Conservation (phyloP, 2,888 invertebrate genomes). For the Piscicola geometra region DNA sequence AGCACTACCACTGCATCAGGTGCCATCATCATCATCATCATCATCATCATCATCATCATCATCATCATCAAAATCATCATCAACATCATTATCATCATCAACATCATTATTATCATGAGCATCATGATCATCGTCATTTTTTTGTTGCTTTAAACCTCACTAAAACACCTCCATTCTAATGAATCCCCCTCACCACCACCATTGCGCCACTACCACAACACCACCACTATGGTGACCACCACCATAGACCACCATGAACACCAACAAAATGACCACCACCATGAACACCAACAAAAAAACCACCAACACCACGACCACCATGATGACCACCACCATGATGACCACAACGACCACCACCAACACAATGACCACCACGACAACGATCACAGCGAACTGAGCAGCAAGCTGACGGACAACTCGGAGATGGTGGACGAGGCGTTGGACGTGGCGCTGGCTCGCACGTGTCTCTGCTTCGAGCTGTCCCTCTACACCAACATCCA, state of each 20-base stretch:
- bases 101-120: constrained; percentile 15
- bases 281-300: background rate
- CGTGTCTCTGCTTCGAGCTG: constrained; percentile 70
- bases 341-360: too few relatives aligned
- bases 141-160: background rate
- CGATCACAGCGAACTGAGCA: constrained; percentile 67
- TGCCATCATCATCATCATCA: background rate
- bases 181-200: background rate
- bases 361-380: background rate
- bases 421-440: constrained; percentile 85
- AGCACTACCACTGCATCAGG: constrained; percentile 80
- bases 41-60: constrained; percentile 15
- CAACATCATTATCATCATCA: background rate
- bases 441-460: constrained; percentile 75
- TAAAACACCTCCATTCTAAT: background rate
- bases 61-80: constrained; percentile 14
- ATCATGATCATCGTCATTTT: background rate
- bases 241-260: background rate
- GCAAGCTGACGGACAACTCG: constrained; percentile 81
- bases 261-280: constrained; percentile 7
- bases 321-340: too few relatives aligned
- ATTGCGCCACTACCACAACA: too few relatives aligned
- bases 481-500: constrained; percentile 76
- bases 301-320: background rate
- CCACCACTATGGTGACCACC: too few relatives aligned